A percentile compares a stretch with the other conserved stretches of the same genome.
Evolutionary conservation across 2,888 invertebrate species (phyloP).

Genomic region (Polietes domitor): DNA sequence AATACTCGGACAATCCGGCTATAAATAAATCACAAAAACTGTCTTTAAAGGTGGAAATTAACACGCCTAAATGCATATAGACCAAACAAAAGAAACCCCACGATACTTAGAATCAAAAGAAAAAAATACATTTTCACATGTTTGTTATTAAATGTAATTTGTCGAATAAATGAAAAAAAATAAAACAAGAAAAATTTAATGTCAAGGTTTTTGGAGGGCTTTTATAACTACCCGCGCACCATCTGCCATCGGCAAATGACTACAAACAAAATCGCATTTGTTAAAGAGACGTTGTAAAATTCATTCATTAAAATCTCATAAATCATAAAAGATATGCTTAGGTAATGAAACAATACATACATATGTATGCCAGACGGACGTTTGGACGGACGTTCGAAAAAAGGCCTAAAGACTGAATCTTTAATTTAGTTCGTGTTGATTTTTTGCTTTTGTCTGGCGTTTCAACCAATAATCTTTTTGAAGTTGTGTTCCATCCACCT

Average conservation of each 20-base stretch:
- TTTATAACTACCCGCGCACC: no score
- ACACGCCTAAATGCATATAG: not conserved
- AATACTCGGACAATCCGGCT: constrained; percentile 10
- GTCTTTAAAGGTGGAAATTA: not conserved
- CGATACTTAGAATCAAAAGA: not conserved
- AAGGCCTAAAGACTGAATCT: constrained; percentile 33
- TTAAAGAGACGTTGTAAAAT: constrained; percentile 43
- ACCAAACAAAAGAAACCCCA: not conserved
- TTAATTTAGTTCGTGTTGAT: no score
- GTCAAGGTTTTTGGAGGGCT: constrained; percentile 66
- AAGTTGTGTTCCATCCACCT: not conserved
- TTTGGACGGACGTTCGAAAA: no score
- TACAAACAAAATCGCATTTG: constrained; percentile 28
- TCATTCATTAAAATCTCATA: constrained; percentile 67
- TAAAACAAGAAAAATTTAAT: no score
- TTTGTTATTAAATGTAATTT: constrained; percentile 11
- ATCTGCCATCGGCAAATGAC: no score
- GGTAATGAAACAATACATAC: constrained; percentile 21
- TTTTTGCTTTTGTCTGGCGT: not conserved
- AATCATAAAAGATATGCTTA: constrained; percentile 42
- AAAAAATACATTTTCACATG: not conserved
- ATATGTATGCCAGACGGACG: constrained; percentile 13
- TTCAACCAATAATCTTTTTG: constrained; percentile 38
- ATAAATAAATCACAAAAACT: constrained; percentile 43
- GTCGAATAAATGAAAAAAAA: no score